Conservation (phyloP, 2,888 invertebrate species). For the Tetragnatha montana region DNA sequence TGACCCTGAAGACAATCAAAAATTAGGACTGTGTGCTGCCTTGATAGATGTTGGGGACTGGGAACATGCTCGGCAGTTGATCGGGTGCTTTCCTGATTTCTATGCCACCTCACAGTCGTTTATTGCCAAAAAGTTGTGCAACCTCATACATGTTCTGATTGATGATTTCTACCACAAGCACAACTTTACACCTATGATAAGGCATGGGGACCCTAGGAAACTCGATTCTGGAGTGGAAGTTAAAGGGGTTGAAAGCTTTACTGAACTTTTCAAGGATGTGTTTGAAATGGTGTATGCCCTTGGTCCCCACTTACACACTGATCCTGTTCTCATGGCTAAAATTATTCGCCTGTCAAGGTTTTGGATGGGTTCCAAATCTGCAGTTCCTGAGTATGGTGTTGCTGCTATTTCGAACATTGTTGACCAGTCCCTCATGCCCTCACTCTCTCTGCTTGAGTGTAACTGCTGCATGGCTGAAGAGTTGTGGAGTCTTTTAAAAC, state of each 20-base stretch:
- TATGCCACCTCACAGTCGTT: constrained; percentile 86
- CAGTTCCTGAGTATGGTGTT: constrained; percentile 78
- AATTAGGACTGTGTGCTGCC: constrained; percentile 93
- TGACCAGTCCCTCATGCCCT: constrained; percentile 92
- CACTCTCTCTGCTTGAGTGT: constrained; percentile 91
- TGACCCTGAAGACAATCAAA: constrained; percentile 83
- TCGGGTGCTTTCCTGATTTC: constrained; percentile 88
- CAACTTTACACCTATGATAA: constrained; percentile 74
- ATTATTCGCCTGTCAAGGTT: constrained; percentile 80
- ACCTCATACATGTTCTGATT: constrained; percentile 87
- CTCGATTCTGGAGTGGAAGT: constrained; percentile 49
- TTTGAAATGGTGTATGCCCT: constrained; percentile 90
- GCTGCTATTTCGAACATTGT: constrained; percentile 90
- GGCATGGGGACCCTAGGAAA: neutral
- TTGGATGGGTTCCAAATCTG: constrained; percentile 76
- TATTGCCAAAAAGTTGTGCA: constrained; percentile 86
- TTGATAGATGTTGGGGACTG: constrained; percentile 92
- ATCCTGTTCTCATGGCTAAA: constrained; percentile 94
- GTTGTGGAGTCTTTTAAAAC: constrained; percentile 91
- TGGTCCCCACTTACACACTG: constrained; percentile 90
- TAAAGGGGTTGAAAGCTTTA: constrained; percentile 80
- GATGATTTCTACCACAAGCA: constrained; percentile 90
- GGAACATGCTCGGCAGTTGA: constrained; percentile 87
- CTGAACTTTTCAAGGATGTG: constrained; percentile 84
- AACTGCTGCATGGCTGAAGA: constrained; percentile 98